Conservation (phyloP, 2,113 vertebrate species). For the Elephas maximus region DNA sequence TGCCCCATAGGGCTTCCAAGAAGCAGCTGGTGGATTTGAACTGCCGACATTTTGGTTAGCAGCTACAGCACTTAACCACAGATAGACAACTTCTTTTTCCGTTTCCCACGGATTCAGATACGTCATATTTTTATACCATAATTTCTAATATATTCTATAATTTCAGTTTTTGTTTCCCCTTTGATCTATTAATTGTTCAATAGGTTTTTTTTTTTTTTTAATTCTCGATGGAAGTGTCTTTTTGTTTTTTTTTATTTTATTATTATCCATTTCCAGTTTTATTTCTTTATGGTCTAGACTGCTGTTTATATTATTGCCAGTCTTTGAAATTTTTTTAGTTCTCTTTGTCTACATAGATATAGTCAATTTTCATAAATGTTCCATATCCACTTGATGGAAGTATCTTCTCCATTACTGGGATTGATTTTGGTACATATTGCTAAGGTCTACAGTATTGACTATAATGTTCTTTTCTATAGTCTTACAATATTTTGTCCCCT, state of each 20-base stretch:
- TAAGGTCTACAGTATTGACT: not conserved
- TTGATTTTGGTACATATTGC: not conserved
- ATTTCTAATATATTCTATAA: not conserved
- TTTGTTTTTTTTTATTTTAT: not conserved
- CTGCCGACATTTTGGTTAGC: no score
- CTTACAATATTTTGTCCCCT: not conserved
- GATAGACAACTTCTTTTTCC: not conserved
- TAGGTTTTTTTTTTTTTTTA: not conserved
- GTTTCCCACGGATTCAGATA: not conserved
- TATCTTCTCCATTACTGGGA: not conserved
- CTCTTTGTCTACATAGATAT: not conserved
- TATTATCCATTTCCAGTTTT: not conserved
- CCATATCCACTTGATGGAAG: not conserved
- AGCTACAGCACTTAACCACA: no score
- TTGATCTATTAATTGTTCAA: not conserved
- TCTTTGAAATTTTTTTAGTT: not conserved
- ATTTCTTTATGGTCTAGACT: not conserved
- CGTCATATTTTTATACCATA: not conserved
- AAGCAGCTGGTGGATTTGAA: no score
- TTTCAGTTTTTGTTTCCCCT: not conserved
- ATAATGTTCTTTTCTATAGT: not conserved
- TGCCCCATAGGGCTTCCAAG: no score
- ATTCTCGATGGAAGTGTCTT: not conserved
- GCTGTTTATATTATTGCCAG: not conserved
- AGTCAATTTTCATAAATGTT: not conserved